Conservation (phyloP, 2,888 invertebrate genomes). For the Thysanoteuthis rhombus region DNA sequence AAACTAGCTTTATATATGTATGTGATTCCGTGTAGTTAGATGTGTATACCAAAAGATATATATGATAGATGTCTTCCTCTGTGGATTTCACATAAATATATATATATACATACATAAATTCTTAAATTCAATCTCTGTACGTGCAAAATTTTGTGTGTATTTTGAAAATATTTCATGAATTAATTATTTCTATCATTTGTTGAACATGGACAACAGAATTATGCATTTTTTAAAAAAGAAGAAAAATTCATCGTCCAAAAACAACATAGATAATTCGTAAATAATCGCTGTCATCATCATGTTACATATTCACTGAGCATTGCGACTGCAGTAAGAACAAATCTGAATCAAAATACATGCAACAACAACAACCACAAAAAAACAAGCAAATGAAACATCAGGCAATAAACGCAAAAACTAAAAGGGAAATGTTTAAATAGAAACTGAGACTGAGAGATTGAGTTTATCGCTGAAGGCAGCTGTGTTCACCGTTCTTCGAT, state of each 20-base stretch:
- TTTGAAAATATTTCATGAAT: neutral
- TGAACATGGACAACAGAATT: neutral
- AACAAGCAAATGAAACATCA: neutral
- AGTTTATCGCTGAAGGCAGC: neutral
- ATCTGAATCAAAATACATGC: neutral
- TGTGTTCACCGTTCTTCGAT: neutral
- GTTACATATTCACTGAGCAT: neutral
- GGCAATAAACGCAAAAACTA: neutral
- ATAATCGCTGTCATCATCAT: neutral
- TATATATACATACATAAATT: no score
- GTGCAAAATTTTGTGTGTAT: neutral
- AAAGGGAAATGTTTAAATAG: neutral
- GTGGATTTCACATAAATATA: neutral
- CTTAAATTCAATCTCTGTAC: no score
- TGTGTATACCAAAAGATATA: neutral
- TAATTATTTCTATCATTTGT: slow-evolving; percentile 12
- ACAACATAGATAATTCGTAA: neutral
- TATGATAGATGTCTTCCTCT: neutral
- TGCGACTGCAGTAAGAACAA: neutral
- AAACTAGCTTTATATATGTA: neutral
- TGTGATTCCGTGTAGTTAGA: neutral
- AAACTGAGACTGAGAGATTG: neutral
- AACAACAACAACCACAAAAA: neutral
- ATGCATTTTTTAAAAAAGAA: neutral
- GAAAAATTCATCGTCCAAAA: neutral